Evolutionary conservation across 2,113 vertebrate genomes (phyloP).

Genomic region (Thermophis baileyi): DNA sequence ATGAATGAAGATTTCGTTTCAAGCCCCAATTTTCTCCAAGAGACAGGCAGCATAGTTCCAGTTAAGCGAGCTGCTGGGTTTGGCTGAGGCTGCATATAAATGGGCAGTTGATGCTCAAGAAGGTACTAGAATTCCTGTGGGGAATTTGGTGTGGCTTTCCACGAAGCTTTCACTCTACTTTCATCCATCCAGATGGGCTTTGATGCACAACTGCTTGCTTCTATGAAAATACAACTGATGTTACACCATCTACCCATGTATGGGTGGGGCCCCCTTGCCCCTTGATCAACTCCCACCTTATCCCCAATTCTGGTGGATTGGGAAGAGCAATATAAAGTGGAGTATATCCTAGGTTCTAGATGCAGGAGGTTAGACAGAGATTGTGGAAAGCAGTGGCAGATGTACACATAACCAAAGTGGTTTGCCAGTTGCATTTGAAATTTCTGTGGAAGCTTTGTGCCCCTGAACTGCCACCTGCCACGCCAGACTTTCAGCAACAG

Average conservation of each 20-base stretch:
- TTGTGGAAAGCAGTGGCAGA: neutral
- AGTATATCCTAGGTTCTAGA: neutral
- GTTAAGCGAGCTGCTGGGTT: neutral
- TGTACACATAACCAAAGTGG: neutral
- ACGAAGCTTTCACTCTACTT: neutral
- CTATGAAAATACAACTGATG: too few relatives aligned
- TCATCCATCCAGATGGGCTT: neutral
- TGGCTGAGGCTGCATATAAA: neutral
- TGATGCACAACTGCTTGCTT: neutral
- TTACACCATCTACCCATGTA: neutral
- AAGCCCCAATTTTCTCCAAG: neutral
- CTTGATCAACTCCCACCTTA: neutral
- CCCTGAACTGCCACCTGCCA: neutral
- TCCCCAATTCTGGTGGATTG: neutral
- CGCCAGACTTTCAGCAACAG: neutral
- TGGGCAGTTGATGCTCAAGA: neutral
- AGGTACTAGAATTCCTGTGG: neutral
- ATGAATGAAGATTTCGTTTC: neutral
- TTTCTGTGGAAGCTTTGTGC: neutral
- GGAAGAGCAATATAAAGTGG: neutral
- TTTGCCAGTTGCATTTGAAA: neutral
- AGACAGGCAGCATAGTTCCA: neutral
- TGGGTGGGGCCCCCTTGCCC: neutral
- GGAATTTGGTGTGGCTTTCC: too few relatives aligned
- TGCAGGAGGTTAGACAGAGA: neutral